Conservation (phyloP, 1,140 invertebrate genomes). For the Aphaenogaster ashmeadi region DNA sequence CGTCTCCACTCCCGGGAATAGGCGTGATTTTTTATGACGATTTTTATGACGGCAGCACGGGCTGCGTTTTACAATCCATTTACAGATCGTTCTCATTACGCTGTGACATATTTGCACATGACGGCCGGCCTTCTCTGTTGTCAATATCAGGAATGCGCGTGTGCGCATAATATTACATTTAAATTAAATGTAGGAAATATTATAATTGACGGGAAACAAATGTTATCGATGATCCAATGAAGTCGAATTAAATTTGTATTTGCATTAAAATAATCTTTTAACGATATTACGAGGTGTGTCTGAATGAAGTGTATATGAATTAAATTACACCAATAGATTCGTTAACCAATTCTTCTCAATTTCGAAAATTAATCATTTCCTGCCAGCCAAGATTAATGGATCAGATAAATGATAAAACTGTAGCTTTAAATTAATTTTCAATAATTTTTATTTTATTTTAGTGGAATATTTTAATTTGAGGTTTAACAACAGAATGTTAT, state of each 20-base stretch:
- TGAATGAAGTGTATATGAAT: not conserved
- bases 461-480: not conserved
- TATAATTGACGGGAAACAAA: not conserved
- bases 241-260: not conserved
- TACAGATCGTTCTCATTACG: slow-evolving; percentile 3
- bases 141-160: slow-evolving; percentile 12
- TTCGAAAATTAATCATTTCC: not conserved
- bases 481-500: not conserved
- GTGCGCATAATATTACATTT: slow-evolving; percentile 21
- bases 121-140: slow-evolving; percentile 1
- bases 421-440: not conserved
- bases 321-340: not conserved
- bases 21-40: slow-evolving; percentile 16
- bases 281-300: not conserved
- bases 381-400: not conserved
- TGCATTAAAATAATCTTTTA: not conserved
- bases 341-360: not conserved
- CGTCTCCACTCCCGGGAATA: not conserved
- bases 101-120: not conserved
- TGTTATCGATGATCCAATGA: not conserved
- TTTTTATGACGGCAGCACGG: not conserved
- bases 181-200: slow-evolving; percentile 18
- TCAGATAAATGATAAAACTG: not conserved
- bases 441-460: not conserved
- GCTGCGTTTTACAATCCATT: slow-evolving; percentile 6